Conservation (phyloP, 2,888 invertebrate species). For the Odontothrips loti region DNA sequence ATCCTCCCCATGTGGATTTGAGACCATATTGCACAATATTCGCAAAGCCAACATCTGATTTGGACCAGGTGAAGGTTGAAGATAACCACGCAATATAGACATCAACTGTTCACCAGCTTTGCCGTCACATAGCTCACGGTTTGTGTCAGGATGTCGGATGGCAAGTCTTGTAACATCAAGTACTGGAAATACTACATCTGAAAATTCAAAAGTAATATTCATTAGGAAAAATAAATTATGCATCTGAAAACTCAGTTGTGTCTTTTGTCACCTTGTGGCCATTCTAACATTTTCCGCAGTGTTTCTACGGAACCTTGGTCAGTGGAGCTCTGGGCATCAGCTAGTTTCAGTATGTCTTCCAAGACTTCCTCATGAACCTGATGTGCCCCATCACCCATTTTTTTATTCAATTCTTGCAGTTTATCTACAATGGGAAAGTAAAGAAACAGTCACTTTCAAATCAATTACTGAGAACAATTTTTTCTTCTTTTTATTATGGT, state of each 20-base stretch:
- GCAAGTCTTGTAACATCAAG: conserved; percentile 82
- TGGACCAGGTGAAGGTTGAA: conserved; percentile 46
- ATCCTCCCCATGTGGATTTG: conserved; percentile 62
- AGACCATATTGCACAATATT: conserved; percentile 75
- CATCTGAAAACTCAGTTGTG: neutral
- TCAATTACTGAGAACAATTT: conserved; percentile 1
- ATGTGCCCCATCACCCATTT: conserved; percentile 52
- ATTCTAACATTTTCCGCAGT: conserved; percentile 61
- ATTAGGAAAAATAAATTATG: neutral
- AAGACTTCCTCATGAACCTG: conserved; percentile 55
- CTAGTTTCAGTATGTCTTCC: conserved; percentile 59
- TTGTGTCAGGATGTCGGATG: conserved; percentile 64
- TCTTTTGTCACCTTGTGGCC: conserved; percentile 61
- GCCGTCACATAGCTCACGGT: conserved; percentile 51
- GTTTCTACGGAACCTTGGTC: conserved; percentile 51
- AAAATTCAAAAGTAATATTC: conserved; percentile 34
- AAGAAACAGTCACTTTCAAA: neutral
- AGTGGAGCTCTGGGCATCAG: conserved; percentile 38
- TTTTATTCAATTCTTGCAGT: conserved; percentile 64
- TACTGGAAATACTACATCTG: conserved; percentile 79
- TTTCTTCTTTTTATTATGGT: too few species aligned
- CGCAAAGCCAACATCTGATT: conserved; percentile 77
- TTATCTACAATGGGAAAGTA: conserved; percentile 40
- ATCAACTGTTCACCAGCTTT: conserved; percentile 47
- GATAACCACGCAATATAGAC: conserved; percentile 38